Percentiles rank a stretch among this genome's conserved stretches.
phyloP scores from a whole-genome alignment of 2,797 vertebrate genomes.

The Epinephelus awoara region DNA sequence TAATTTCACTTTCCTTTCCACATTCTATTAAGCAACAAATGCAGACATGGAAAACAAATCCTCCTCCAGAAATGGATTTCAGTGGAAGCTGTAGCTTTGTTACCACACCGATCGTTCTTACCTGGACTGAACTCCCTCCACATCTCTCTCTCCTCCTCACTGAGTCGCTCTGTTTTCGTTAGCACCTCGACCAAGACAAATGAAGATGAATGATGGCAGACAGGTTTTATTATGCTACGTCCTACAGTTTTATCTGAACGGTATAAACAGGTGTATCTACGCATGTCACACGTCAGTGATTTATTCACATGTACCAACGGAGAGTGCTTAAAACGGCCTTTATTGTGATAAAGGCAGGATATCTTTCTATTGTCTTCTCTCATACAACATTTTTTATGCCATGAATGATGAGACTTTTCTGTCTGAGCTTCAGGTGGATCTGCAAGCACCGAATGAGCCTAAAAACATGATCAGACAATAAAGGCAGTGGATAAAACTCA shows the following conservation, averaged over 20 bases:
- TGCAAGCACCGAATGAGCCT: background rate
- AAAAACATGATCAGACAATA: constrained; percentile 11
- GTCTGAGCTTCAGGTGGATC: constrained; percentile 7
- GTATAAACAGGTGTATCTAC: constrained; percentile 42
- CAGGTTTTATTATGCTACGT: constrained; percentile 50
- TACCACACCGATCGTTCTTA: constrained; percentile 31
- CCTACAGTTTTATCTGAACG: constrained; percentile 39
- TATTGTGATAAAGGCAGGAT: background rate
- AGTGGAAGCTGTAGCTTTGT: constrained; percentile 19
- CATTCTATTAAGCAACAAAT: constrained; percentile 41
- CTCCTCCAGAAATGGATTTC: constrained; percentile 12
- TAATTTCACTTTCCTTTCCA: constrained; percentile 32
- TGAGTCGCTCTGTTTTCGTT: constrained; percentile 48
- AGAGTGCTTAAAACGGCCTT: background rate
- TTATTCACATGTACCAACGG: constrained; percentile 22
- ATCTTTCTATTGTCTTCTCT: background rate
- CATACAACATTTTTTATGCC: background rate
- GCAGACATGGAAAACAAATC: constrained; percentile 23
- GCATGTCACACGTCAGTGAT: constrained; percentile 33
- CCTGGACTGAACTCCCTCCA: constrained; percentile 16
- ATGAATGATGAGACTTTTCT: background rate
- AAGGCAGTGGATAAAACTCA: background rate
- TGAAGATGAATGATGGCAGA: constrained; percentile 61
- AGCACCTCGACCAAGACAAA: constrained; percentile 62
- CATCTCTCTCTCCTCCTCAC: constrained; percentile 27